These are phyloP conservation scores for Lithobius niger DNA, from an alignment of 1,140 invertebrate species.

Conservation along the genomic window DNA sequence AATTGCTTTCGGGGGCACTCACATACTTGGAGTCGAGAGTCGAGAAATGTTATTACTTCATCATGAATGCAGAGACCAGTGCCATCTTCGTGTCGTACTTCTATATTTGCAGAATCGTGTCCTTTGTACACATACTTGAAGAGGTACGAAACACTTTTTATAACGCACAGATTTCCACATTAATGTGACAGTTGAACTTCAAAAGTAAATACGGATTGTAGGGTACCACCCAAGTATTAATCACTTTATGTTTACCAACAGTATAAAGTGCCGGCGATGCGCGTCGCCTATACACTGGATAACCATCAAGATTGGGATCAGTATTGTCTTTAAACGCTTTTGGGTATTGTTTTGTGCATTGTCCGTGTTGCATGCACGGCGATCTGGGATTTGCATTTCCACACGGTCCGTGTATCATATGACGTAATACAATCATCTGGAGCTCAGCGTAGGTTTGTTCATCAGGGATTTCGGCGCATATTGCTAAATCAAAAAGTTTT, in stretches of 20 bases:
- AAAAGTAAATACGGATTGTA: conserved; percentile 24
- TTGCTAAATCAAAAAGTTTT: conserved; percentile 34
- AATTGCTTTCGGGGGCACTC: background rate
- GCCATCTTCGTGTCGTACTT: background rate
- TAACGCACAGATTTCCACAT: conserved; percentile 26
- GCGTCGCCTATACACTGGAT: background rate
- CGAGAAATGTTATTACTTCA: background rate
- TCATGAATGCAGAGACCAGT: no score
- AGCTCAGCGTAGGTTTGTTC: background rate
- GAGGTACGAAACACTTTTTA: conserved; percentile 27
- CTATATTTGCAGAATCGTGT: conserved; percentile 19
- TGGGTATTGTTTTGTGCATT: background rate
- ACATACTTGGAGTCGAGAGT: background rate
- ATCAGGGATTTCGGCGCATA: conserved; percentile 28
- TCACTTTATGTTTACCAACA: no score
- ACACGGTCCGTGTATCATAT: conserved; percentile 17
- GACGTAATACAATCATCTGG: background rate
- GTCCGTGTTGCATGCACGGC: background rate
- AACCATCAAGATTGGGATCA: background rate
- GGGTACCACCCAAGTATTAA: conserved; percentile 21
- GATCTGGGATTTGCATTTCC: conserved; percentile 3
- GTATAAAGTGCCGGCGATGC: background rate
- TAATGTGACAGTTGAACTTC: conserved; percentile 27
- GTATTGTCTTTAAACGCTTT: background rate
- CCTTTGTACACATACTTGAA: conserved; percentile 25